Base-by-base conservation (phyloP, 2,113 vertebrate species). In the Excalfactoria chinensis region DNA sequence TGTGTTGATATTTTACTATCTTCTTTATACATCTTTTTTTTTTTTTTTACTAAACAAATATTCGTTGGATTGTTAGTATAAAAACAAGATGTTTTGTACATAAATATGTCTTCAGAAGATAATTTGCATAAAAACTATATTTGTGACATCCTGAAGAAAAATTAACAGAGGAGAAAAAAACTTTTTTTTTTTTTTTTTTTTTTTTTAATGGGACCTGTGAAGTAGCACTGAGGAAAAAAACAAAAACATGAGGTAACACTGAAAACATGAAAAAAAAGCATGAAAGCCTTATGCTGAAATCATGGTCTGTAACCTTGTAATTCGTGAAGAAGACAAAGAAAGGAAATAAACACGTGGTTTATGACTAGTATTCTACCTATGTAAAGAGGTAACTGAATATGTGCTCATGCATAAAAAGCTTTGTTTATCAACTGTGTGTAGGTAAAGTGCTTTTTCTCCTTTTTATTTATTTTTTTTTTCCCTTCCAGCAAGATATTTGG, bases 321-420 rank as follows among this genome's bases (percentile, higher is more conserved):
- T 68, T 94, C 64, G 70, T 37, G n/a, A 73, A 48, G 15, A 93
- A 90, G 25, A 94, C 49, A 72, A 93, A 90, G 53, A 76, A 92
- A 92, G 43, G 58, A 93, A 68, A 34, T 76, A 40, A 72, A 81
- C 34, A 48, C 1, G 1, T 48, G 34, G 15, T 81, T 92, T 69
- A 82, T n/a, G 49, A 64, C 21, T 20, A 73, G 25, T 11, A 40
- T 1, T 46, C 62, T 87, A 53, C 32, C 15, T 28, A 26, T 35
- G 35, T 70, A 71, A 85, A 70, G 59, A 85, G 8, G 41, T 41
- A 93, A 86, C 21, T 46, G 67, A 92, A 5, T 74, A 78, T 35
- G 55, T 87, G 71, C 11, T 67, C 73, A 56, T 46, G 44, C 40
- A 91, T 85, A 79, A 69, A 83, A 87, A 63, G n/a, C 26, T 67